These are phyloP conservation scores for Illadopsis cleaveri DNA, from an alignment of 2,113 vertebrate genomes.

Conservation along the genomic window DNA sequence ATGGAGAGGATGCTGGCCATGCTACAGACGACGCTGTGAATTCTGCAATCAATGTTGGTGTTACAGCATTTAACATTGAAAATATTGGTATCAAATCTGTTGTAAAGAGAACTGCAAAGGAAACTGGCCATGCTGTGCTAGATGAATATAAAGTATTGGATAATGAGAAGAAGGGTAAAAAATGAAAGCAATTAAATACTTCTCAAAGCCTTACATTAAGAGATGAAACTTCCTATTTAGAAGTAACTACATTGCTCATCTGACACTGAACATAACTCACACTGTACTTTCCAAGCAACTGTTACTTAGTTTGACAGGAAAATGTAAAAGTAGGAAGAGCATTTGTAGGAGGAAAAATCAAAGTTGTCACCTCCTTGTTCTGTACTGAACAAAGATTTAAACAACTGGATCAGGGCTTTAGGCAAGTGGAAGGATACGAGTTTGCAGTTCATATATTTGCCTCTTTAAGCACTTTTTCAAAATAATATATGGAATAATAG, in stretches of 20 bases:
- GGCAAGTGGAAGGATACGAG: not conserved
- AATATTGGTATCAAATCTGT: conserved; percentile 93
- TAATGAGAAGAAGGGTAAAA: conserved; percentile 62
- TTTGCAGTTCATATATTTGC: conserved; percentile 11
- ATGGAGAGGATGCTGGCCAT: conserved; percentile 88
- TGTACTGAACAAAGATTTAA: not conserved
- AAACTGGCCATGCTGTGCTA: conserved; percentile 87
- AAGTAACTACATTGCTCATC: conserved; percentile 11
- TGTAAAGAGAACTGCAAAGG: conserved; percentile 92
- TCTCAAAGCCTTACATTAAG: conserved; percentile 61
- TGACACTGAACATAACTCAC: conserved; percentile 15
- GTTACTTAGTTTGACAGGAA: not conserved
- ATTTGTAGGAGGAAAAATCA: not conserved
- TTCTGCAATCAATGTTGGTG: conserved; percentile 93
- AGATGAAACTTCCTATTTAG: conserved; percentile 11
- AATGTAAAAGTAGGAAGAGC: not conserved
- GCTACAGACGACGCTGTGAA: conserved; percentile 91
- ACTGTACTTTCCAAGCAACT: conserved; percentile 33
- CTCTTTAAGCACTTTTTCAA: conserved; percentile 30
- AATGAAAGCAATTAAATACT: not conserved
- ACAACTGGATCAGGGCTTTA: not conserved
- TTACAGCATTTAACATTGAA: conserved; percentile 94
- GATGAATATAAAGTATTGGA: conserved; percentile 89
- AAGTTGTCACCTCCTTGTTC: conserved; percentile 17
- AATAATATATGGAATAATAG: not conserved